These are phyloP conservation scores for Polypedilum vanderplanki DNA, from an alignment of 1,140 invertebrate genomes.

Conservation along the genomic window DNA sequence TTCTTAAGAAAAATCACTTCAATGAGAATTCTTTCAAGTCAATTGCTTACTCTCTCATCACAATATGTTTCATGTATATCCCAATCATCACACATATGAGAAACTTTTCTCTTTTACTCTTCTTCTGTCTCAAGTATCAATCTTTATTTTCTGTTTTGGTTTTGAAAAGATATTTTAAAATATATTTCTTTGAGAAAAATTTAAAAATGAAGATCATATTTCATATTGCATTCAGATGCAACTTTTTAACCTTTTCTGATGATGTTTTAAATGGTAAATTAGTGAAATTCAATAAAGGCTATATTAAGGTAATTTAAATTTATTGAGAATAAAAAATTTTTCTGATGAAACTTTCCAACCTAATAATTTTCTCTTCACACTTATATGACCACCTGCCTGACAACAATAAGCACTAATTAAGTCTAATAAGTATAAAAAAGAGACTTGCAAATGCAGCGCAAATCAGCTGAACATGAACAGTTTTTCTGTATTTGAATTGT, in stretches of 20 bases:
- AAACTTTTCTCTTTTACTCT: too few species aligned
- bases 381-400: constrained; percentile 9
- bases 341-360: background rate
- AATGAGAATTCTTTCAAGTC: background rate
- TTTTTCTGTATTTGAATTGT: background rate
- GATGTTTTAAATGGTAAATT: too few species aligned
- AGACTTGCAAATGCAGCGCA: background rate
- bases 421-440: background rate
- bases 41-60: background rate
- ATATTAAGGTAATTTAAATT: too few species aligned
- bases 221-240: too few species aligned
- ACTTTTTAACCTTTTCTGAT: too few species aligned
- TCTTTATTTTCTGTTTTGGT: background rate
- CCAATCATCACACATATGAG: background rate
- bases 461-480: constrained; percentile 19
- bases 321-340: too few species aligned
- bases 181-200: too few species aligned
- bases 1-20: constrained; percentile 13
- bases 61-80: constrained; percentile 1
- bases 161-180: background rate
- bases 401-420: constrained; percentile 15
- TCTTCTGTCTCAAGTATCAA: constrained; percentile 1
- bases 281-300: too few species aligned
- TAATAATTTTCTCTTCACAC: background rate
- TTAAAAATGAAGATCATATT: too few species aligned